These are phyloP conservation scores for Montifringilla adamsi DNA, from an alignment of 2,113 vertebrate genomes.

Conservation along the genomic window DNA sequence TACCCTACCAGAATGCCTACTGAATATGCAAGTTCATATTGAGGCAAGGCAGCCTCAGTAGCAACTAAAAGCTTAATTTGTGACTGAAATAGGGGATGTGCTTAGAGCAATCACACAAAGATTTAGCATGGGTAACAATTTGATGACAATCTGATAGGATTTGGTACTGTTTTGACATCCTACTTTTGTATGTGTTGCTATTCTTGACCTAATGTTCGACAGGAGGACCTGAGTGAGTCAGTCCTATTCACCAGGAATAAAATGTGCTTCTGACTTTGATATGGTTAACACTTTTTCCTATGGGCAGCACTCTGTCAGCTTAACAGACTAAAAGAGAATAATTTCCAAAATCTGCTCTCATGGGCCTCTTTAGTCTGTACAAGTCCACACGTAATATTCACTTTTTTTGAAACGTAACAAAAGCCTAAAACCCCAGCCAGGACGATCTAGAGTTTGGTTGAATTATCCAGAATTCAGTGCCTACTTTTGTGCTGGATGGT, in stretches of 20 bases:
- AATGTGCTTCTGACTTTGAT: neutral
- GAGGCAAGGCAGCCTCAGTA: neutral
- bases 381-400: rapidly evolving
- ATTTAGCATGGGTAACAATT: neutral
- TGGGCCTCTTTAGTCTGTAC: neutral
- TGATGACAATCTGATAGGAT: neutral
- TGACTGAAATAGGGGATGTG: neutral
- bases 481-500: neutral
- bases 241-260: neutral
- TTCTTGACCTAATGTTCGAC: neutral
- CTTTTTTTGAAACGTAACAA: neutral
- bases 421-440: rapidly evolving
- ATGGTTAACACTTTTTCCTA: neutral
- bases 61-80: neutral
- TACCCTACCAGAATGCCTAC: neutral
- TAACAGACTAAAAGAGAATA: neutral
- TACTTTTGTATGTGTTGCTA: neutral
- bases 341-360: neutral
- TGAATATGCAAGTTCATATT: neutral
- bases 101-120: neutral
- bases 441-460: neutral
- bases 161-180: neutral
- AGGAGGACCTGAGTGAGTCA: neutral
- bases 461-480: neutral
- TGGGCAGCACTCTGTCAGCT: neutral